These are phyloP conservation scores for Agrochola litura DNA, from an alignment of 2,888 invertebrate genomes.

Conservation along the genomic window DNA sequence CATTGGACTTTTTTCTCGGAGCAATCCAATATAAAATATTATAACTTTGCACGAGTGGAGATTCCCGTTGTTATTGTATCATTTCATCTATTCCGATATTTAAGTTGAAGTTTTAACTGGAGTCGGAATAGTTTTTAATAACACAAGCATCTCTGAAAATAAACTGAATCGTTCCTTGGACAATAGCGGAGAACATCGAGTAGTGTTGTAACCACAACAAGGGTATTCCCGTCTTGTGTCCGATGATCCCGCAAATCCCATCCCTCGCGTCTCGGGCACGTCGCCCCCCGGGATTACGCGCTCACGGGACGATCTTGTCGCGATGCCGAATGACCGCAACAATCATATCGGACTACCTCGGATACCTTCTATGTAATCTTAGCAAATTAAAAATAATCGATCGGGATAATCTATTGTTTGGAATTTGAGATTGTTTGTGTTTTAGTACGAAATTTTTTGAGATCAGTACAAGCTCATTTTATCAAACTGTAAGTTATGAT, in stretches of 20 bases:
- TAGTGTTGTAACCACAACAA: slow-evolving; percentile 78
- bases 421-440: background rate
- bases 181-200: slow-evolving; percentile 60
- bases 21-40: slow-evolving; percentile 63
- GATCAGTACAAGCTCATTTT: background rate
- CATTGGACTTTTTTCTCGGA: slow-evolving; percentile 68
- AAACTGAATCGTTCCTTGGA: slow-evolving; percentile 54
- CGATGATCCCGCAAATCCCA: slow-evolving; percentile 86
- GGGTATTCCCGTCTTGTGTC: slow-evolving; percentile 80
- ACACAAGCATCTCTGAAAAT: slow-evolving; percentile 39
- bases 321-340: slow-evolving; percentile 78
- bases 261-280: slow-evolving; percentile 81
- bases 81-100: slow-evolving; percentile 42
- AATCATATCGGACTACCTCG: slow-evolving; percentile 74
- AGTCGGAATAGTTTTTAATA: slow-evolving; percentile 45
- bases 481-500: background rate
- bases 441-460: background rate
- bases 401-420: slow-evolving; percentile 18
- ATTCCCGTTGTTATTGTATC: slow-evolving; percentile 53
- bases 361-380: slow-evolving; percentile 59
- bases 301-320: slow-evolving; percentile 76
- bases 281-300: slow-evolving; percentile 81
- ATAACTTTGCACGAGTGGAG: slow-evolving; percentile 57
- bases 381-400: slow-evolving; percentile 58
- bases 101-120: slow-evolving; percentile 23